Evolutionary conservation across 2,888 invertebrate genomes (phyloP).

Genomic region (Lycia hirtaria): DNA sequence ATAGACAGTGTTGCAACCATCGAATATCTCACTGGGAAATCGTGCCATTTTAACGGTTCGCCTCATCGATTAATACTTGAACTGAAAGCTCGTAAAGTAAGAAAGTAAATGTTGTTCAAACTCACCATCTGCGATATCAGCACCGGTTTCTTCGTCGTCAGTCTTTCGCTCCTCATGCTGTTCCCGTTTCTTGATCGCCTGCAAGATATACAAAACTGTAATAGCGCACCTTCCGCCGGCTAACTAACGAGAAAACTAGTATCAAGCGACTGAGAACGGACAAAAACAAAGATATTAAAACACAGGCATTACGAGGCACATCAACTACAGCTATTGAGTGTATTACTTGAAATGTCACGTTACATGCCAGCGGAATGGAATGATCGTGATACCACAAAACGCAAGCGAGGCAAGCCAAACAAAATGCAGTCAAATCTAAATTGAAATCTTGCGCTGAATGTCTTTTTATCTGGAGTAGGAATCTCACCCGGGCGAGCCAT

Average conservation of each 20-base stretch:
- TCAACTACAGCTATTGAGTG: slow-evolving; percentile 53
- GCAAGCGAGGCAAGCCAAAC: slow-evolving; percentile 71
- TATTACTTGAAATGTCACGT: slow-evolving; percentile 52
- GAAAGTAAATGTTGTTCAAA: slow-evolving; percentile 43
- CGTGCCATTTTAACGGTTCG: slow-evolving; percentile 50
- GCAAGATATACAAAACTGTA: slow-evolving; percentile 58
- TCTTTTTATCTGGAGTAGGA: slow-evolving; percentile 67
- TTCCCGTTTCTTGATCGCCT: slow-evolving; percentile 82
- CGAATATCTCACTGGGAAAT: slow-evolving; percentile 58
- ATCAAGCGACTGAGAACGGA: slow-evolving; percentile 49
- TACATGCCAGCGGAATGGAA: slow-evolving; percentile 60
- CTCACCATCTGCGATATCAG: slow-evolving; percentile 77
- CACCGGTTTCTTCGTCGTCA: slow-evolving; percentile 72
- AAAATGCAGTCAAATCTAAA: slow-evolving; percentile 75
- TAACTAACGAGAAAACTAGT: slow-evolving; percentile 33
- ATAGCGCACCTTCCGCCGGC: slow-evolving; percentile 19
- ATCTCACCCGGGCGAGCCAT: slow-evolving; percentile 84
- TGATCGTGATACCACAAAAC: slow-evolving; percentile 63
- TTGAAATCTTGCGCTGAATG: slow-evolving; percentile 76
- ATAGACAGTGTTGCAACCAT: slow-evolving; percentile 71
- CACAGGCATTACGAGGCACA: slow-evolving; percentile 48
- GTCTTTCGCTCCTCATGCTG: slow-evolving; percentile 74
- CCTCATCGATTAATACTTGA: slow-evolving; percentile 34
- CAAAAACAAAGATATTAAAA: slow-evolving; percentile 49
- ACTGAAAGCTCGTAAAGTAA: slow-evolving; percentile 30